These are phyloP conservation scores for Rhombomys opimus DNA, from an alignment of 2,113 vertebrate genomes.

Conservation along the genomic window DNA sequence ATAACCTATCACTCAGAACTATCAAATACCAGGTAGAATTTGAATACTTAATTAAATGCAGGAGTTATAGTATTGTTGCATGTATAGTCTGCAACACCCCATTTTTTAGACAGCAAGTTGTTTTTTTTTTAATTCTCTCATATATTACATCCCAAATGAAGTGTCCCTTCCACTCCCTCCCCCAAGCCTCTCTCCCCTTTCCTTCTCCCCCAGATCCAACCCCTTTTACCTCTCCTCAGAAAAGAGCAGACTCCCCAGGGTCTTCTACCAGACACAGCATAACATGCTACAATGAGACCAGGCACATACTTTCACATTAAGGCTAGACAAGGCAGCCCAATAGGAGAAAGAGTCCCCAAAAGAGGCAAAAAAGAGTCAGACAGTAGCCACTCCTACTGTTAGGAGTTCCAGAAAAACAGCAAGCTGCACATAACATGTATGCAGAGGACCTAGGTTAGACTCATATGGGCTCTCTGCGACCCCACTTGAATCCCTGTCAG, in stretches of 20 bases:
- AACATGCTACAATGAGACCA: background rate
- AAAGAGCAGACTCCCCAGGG: background rate
- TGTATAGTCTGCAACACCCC: background rate
- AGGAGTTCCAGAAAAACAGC: background rate
- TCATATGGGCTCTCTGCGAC: background rate
- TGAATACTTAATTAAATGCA: constrained; percentile 7
- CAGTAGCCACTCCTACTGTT: background rate
- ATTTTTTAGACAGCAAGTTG: background rate
- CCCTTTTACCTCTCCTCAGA: background rate
- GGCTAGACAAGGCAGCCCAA: background rate
- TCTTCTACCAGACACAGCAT: background rate
- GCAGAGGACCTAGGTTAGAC: background rate
- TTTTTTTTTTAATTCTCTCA: background rate
- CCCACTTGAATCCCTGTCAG: background rate
- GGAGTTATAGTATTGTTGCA: background rate
- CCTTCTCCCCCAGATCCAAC: background rate
- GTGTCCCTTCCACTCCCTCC: background rate
- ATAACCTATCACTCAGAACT: background rate
- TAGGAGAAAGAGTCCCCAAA: background rate
- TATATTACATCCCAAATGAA: background rate
- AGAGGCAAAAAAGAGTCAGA: background rate
- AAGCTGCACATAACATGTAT: background rate
- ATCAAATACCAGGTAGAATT: constrained; percentile 13
- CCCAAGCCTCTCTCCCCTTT: fast-evolving
- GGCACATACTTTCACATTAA: background rate